Percentiles rank a stretch among this genome's conserved stretches.
phyloP scores from a whole-genome alignment of 2,113 vertebrate species.

The Turdus rufiventris region DNA sequence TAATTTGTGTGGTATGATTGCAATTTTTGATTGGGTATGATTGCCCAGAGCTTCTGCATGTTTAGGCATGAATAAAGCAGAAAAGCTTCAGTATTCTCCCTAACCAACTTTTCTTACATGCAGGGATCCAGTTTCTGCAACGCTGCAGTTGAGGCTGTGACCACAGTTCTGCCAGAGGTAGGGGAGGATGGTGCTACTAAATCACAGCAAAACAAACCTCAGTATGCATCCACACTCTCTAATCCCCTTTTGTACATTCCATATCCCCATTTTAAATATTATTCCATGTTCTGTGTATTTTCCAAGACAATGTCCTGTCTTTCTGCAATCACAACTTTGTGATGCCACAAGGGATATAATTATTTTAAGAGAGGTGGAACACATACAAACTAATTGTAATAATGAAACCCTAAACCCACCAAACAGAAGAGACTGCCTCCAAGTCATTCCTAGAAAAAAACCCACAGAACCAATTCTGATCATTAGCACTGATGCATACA shows the following conservation, averaged over 20 bases:
- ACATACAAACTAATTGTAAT: background rate
- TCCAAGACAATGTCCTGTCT: background rate
- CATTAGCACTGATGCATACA: background rate
- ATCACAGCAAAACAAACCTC: background rate
- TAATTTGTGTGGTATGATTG: background rate
- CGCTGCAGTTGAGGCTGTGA: rapidly evolving
- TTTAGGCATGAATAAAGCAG: background rate
- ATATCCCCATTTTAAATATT: background rate
- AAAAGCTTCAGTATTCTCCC: background rate
- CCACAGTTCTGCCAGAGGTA: background rate
- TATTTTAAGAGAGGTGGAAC: background rate
- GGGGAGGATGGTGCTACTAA: rapidly evolving
- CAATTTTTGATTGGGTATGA: background rate
- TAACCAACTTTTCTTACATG: background rate
- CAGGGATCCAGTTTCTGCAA: background rate
- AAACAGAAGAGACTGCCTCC: background rate
- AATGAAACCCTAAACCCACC: background rate
- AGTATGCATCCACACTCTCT: rapidly evolving
- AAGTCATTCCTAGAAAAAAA: background rate
- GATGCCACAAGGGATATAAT: background rate
- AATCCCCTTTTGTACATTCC: background rate
- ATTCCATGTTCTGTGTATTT: background rate
- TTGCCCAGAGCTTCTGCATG: background rate
- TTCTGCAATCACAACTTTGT: background rate
- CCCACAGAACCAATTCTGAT: background rate